Evolutionary conservation across 2,113 vertebrate genomes (phyloP).

Genomic region (Poeciliopsis occidentalis): DNA sequence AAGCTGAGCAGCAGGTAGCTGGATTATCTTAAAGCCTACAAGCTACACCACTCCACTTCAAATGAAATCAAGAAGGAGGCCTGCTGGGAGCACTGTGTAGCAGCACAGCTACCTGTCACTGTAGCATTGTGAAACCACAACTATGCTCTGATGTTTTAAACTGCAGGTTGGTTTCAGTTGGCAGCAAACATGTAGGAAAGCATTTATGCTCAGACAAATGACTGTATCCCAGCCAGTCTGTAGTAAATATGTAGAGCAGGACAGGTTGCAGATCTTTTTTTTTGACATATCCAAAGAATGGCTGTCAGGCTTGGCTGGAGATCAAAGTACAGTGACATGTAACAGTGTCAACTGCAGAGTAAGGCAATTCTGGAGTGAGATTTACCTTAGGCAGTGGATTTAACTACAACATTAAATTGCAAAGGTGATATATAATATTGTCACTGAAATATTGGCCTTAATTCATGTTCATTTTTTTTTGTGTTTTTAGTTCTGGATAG

Average conservation of each 20-base stretch:
- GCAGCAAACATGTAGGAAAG: neutral
- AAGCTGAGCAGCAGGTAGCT: slow-evolving; percentile 2
- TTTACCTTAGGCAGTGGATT: no score
- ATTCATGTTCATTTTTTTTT: no score
- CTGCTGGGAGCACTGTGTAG: neutral
- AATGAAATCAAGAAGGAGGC: neutral
- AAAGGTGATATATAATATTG: no score
- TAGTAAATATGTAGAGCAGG: neutral
- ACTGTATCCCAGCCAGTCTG: neutral
- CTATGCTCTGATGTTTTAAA: neutral
- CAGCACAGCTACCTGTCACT: neutral
- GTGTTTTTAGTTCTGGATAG: no score
- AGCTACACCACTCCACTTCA: slow-evolving; percentile 2
- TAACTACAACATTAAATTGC: no score
- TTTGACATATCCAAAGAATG: no score
- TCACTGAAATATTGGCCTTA: no score
- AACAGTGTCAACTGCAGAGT: no score
- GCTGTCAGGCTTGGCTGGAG: no score
- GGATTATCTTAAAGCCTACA: neutral
- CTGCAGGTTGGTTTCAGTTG: neutral
- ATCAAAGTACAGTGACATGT: no score
- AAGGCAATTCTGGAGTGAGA: no score
- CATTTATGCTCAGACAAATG: neutral
- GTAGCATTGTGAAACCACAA: neutral
- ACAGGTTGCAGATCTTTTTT: neutral